Evolutionary conservation across 1,140 invertebrate genomes (phyloP).

Genomic region (Drosophila trapezifrons): DNA sequence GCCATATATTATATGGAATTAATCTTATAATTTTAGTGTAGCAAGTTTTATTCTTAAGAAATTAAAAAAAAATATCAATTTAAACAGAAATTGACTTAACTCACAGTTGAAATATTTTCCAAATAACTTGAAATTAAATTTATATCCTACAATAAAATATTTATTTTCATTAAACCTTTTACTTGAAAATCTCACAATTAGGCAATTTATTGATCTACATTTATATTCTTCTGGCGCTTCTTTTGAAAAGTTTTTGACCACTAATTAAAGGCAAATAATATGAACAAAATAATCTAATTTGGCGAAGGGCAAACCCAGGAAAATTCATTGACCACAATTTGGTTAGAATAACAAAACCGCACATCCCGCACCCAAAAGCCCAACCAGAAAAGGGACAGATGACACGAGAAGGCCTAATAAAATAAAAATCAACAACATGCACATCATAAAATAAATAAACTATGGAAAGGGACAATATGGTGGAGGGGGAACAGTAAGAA

Average conservation of each 20-base stretch:
- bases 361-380: neutral
- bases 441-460: slow-evolving; percentile 80
- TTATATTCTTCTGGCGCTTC: neutral
- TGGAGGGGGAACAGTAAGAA: neutral
- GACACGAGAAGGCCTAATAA: slow-evolving; percentile 40
- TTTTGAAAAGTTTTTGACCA: slow-evolving; percentile 7
- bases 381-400: slow-evolving; percentile 24
- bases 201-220: neutral
- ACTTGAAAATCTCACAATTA: neutral
- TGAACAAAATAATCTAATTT: slow-evolving; percentile 26
- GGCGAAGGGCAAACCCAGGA: neutral
- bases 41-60: neutral
- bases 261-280: slow-evolving; percentile 32
- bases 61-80: neutral
- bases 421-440: slow-evolving; percentile 70
- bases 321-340: slow-evolving; percentile 30
- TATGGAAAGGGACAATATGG: slow-evolving; percentile 10
- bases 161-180: neutral
- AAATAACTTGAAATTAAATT: no score
- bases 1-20: no score
- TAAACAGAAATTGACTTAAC: neutral
- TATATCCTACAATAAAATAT: no score
- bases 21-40: neutral
- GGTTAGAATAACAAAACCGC: slow-evolving; percentile 28
- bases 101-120: neutral